These are phyloP conservation scores for Typhlichthys subterraneus DNA, from an alignment of 2,797 vertebrate genomes.

Conservation along the genomic window DNA sequence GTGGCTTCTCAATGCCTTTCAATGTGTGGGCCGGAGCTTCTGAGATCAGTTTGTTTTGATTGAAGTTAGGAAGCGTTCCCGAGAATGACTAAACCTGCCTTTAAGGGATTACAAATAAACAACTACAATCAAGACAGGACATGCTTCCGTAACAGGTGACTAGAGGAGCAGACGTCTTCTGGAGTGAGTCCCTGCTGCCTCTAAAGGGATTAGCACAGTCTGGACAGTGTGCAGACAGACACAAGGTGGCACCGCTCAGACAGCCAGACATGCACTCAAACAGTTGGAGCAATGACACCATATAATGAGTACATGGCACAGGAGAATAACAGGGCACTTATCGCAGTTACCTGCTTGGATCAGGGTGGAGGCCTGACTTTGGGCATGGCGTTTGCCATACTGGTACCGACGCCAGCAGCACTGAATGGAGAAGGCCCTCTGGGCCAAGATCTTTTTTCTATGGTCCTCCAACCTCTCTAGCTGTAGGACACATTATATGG, in stretches of 20 bases:
- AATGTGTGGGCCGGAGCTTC: too few species aligned
- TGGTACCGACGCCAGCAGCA: conserved; percentile 84
- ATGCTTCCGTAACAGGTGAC: conserved; percentile 25
- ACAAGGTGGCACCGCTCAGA: conserved; percentile 39
- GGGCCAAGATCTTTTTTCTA: conserved; percentile 76
- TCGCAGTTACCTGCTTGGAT: conserved; percentile 90
- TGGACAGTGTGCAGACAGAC: conserved; percentile 30
- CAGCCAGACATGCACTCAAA: conserved; percentile 26
- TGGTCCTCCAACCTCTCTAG: conserved; percentile 85
- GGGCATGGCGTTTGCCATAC: conserved; percentile 61
- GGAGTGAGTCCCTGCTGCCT: conserved; percentile 4
- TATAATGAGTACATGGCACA: background rate
- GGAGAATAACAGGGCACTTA: conserved; percentile 18
- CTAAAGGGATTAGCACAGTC: conserved; percentile 20
- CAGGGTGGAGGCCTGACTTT: conserved; percentile 73
- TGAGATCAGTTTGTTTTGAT: too few species aligned
- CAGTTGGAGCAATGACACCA: conserved; percentile 12
- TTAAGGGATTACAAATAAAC: background rate
- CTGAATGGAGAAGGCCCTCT: conserved; percentile 87
- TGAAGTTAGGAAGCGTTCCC: too few species aligned
- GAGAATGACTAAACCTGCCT: too few species aligned
- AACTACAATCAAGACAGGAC: conserved; percentile 6
- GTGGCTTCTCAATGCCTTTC: too few species aligned
- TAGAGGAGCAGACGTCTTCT: conserved; percentile 4
- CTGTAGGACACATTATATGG: conserved; percentile 64